Conservation (phyloP, 2,888 invertebrate species). For the Pemphredon lugubris region DNA sequence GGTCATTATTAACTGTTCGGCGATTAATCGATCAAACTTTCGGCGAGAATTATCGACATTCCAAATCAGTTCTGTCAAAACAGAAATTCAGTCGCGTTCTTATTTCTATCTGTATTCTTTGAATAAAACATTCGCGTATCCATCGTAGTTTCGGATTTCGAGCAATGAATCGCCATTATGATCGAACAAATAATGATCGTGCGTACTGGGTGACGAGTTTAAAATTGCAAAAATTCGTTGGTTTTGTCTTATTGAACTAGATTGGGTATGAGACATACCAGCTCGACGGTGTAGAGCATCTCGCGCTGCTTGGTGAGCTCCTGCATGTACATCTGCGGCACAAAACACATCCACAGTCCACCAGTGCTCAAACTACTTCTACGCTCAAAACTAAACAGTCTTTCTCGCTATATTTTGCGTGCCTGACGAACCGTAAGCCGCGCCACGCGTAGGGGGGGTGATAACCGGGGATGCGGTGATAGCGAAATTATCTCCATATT, state of each 20-base stretch:
- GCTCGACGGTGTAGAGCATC: constrained; percentile 91
- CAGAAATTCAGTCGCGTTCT: no score
- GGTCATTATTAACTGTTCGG: background rate
- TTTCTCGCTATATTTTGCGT: constrained; percentile 53
- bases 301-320: constrained; percentile 94
- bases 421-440: constrained; percentile 2
- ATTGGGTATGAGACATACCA: constrained; percentile 85
- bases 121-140: no score
- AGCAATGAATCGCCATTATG: no score
- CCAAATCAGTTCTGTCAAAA: background rate
- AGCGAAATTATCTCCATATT: no score
- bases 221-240: constrained; percentile 15
- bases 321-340: constrained; percentile 91
- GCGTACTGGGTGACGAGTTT: constrained; percentile 3
- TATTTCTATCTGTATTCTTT: no score
- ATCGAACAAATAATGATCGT: background rate
- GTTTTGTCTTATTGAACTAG: constrained; percentile 63
- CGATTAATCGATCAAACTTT: constrained; percentile 4
- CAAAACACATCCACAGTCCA: constrained; percentile 81
- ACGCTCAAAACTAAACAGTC: constrained; percentile 75
- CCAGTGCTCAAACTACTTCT: constrained; percentile 78
- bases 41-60: background rate
- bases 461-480: background rate
- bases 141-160: no score
- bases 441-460: background rate